Evolutionary conservation across 2,797 vertebrate species (phyloP).

Genomic region (Parambassis ranga): DNA sequence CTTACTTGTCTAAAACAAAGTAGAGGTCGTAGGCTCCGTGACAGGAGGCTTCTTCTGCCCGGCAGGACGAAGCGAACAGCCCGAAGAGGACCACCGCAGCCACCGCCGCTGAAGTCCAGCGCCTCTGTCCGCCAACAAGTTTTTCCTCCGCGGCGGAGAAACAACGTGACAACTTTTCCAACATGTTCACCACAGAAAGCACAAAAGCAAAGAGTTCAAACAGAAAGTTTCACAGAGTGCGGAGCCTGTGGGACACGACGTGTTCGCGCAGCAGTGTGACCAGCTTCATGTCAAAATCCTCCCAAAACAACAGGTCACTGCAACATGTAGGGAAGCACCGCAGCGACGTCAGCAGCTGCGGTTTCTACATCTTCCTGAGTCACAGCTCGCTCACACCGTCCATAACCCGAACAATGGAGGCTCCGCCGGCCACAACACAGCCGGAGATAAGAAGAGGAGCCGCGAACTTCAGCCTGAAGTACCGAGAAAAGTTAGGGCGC

Average conservation of each 20-base stretch:
- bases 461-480: neutral
- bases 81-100: slow-evolving; percentile 40
- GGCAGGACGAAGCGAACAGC: slow-evolving; percentile 28
- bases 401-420: no score
- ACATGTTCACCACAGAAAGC: slow-evolving; percentile 6
- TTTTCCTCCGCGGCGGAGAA: slow-evolving; percentile 20
- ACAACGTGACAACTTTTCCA: neutral
- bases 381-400: slow-evolving; percentile 30
- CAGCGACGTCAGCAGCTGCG: slow-evolving; percentile 40
- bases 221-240: neutral
- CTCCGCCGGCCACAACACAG: no score
- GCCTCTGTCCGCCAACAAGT: neutral
- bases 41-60: slow-evolving; percentile 83
- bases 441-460: no score
- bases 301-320: slow-evolving; percentile 20
- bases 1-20: slow-evolving; percentile 93
- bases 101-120: slow-evolving; percentile 17
- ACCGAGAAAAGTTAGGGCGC: neutral
- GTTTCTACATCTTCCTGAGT: slow-evolving; percentile 52
- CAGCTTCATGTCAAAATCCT: slow-evolving; percentile 45
- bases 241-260: no score
- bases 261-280: slow-evolving; percentile 3
- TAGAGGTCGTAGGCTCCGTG: slow-evolving; percentile 92
- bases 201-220: neutral
- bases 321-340: slow-evolving; percentile 56